Conservation (phyloP, 2,113 vertebrate genomes). For the Trichechus manatus region DNA sequence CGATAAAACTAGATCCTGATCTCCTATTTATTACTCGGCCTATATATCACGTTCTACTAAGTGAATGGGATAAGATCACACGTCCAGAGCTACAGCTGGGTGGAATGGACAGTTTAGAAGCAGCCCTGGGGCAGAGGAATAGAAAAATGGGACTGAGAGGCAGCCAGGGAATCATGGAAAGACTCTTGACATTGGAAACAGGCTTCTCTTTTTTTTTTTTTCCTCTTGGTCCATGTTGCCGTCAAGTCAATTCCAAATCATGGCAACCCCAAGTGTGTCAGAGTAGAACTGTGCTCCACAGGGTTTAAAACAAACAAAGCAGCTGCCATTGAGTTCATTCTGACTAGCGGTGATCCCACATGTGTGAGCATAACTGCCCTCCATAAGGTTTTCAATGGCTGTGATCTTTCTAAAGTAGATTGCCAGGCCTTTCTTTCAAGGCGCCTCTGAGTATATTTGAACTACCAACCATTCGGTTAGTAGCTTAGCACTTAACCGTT, state of each 20-base stretch:
- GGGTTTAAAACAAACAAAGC: background rate
- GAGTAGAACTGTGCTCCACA: background rate
- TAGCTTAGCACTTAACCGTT: background rate
- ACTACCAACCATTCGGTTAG: background rate
- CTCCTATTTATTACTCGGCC: constrained; percentile 65
- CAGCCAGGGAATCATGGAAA: fast-evolving
- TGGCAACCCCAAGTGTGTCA: background rate
- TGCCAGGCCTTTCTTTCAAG: background rate
- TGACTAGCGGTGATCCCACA: background rate
- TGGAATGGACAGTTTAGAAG: background rate
- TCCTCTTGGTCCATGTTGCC: background rate
- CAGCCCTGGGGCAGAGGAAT: background rate
- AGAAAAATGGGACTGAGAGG: background rate
- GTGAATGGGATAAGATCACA: constrained; percentile 67
- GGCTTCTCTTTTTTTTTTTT: background rate
- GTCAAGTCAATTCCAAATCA: background rate
- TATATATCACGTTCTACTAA: constrained; percentile 1
- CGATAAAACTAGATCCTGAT: constrained; percentile 53
- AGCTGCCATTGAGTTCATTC: background rate
- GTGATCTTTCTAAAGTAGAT: background rate
- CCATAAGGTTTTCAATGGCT: background rate
- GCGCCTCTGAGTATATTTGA: background rate
- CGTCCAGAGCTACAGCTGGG: background rate
- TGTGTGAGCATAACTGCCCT: background rate
- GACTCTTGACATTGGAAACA: background rate